Evolutionary conservation across 2,888 invertebrate species (phyloP), one percentile per base, ranked within the genome.

Genomic region (Neuroscelio doddi): DNA sequence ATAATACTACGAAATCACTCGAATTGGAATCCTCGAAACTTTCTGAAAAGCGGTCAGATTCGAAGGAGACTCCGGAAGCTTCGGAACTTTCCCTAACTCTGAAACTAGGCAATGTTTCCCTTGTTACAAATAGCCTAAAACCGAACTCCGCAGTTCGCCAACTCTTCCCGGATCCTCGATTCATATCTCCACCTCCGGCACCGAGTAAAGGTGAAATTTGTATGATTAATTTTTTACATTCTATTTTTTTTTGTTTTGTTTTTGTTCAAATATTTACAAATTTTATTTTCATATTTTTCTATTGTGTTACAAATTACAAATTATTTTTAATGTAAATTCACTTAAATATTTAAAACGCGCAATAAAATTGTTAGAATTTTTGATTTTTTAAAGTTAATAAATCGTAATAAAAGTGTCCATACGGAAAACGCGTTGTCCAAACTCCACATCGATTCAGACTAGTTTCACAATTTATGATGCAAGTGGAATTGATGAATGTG

Each of bases 131-230:
- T 74, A 88, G 88, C 70, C 76, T 88, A 34, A 88, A 88, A 69
- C 89, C 93, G 3, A 94, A 93, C 82, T 94, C 94, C 0, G 95
- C 95, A 1, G 93, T 94, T 4, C 88, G 94, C 53, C 94, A 95
- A 79, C 85, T 95, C 47, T 95, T 95, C 81, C 94, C 93, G 15
- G 90, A 89, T 74, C 88, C 88, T 5, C 84, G 89, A 49, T 85
- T 86, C 67, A 84, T 86, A 32, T 87, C 89, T 24, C 88, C 90
- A 1, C 92, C 92, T 7, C 91, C 91, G 30, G 88, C 88, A 3
- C 78, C 77, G 1, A 64, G 55, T 46, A 68, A 68, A 64, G 59
- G 67, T 68, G 24, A n/a, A n/a, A n/a, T n/a, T n/a, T n/a, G n/a
- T n/a, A n/a, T n/a, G n/a, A n/a, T n/a, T n/a, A n/a, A n/a, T n/a